Evolutionary conservation across 2,113 vertebrate genomes (phyloP).

Genomic region (Aspiorhynchus laticeps): DNA sequence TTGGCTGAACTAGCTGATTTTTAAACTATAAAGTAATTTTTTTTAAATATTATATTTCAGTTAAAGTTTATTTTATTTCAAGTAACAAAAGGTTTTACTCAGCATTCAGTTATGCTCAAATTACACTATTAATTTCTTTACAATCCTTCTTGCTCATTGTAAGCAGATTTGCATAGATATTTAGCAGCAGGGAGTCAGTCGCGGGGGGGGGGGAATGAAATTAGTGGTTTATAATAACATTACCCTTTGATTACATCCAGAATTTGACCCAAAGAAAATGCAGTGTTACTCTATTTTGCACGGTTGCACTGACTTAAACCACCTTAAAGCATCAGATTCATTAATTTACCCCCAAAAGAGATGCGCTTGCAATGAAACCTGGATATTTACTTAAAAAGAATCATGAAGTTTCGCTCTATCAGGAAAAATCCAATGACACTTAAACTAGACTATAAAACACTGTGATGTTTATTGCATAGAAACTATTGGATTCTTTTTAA

Average conservation of each 20-base stretch:
- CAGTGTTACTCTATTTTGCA: conserved; percentile 8
- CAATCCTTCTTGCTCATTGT: not conserved
- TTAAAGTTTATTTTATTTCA: not conserved
- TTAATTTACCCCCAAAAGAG: not conserved
- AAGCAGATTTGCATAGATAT: not conserved
- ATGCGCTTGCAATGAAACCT: not conserved
- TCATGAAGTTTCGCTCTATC: not conserved
- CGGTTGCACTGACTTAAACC: not conserved
- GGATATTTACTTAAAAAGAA: not conserved
- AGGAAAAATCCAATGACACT: not conserved
- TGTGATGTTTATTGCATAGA: not conserved
- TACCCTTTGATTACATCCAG: not conserved
- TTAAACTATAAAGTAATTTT: too few relatives aligned
- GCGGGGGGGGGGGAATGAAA: not conserved
- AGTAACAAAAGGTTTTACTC: too few relatives aligned
- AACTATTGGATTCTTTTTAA: conserved; percentile 4
- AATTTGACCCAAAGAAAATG: not conserved
- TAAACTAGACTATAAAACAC: conserved; percentile 22
- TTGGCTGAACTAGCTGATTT: too few relatives aligned
- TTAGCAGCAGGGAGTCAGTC: not conserved
- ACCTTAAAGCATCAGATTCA: not conserved
- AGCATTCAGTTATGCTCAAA: not conserved
- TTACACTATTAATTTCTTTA: not conserved
- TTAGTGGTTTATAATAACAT: not conserved
- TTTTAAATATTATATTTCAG: not conserved